Percentiles rank a stretch among this genome's conserved stretches.
Evolutionary conservation across 2,888 invertebrate species (phyloP).

Genomic region (Tineola bisselliella): DNA sequence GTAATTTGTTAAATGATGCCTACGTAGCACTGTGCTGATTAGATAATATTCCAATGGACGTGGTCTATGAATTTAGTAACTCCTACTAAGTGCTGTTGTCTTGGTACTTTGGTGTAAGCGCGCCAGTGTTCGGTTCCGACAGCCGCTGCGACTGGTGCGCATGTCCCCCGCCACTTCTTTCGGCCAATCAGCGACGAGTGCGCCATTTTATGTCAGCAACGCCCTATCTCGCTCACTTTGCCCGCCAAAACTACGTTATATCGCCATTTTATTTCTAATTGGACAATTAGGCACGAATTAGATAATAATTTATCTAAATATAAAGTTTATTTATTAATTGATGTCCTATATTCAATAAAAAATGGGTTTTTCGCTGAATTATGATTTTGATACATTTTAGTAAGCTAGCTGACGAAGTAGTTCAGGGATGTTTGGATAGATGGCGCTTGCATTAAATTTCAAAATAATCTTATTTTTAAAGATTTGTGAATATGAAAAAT

Average conservation of each 20-base stretch:
- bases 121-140: slow-evolving; percentile 64
- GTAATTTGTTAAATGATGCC: background rate
- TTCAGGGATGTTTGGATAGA: slow-evolving; percentile 43
- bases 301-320: background rate
- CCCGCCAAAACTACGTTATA: background rate
- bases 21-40: background rate
- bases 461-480: background rate
- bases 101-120: slow-evolving; percentile 57
- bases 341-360: background rate
- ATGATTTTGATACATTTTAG: background rate
- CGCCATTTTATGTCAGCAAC: background rate
- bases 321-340: background rate
- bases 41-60: slow-evolving; percentile 7
- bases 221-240: background rate
- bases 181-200: slow-evolving; percentile 54
- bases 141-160: slow-evolving; percentile 53
- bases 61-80: slow-evolving; percentile 26
- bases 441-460: slow-evolving; percentile 38
- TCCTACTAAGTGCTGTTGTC: slow-evolving; percentile 60
- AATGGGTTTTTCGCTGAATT: background rate
- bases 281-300: background rate
- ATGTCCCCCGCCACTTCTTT: slow-evolving; percentile 55
- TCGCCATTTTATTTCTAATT: background rate
- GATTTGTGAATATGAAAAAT: no score
- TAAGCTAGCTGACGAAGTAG: slow-evolving; percentile 28